Percentiles rank a stretch among this genome's conserved stretches.
Evolutionary conservation across 1,140 invertebrate genomes (phyloP).

Genomic region (Lepidurus packardi): DNA sequence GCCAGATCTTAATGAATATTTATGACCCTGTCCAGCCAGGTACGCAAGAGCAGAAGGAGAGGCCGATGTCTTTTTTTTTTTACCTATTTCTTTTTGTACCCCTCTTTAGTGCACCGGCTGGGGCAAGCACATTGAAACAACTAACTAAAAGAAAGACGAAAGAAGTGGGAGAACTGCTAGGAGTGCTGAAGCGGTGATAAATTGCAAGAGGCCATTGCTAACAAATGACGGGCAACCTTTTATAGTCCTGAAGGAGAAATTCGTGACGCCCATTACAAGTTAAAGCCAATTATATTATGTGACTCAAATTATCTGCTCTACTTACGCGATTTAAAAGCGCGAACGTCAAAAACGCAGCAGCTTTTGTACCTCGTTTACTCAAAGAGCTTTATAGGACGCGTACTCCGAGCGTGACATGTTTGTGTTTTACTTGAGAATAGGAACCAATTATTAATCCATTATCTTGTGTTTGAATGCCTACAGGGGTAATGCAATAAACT

Average conservation of each 20-base stretch:
- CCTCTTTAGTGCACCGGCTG: background rate
- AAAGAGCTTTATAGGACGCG: no score
- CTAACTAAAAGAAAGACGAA: background rate
- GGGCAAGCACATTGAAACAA: conserved; percentile 6
- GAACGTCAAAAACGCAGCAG: background rate
- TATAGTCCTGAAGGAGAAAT: conserved; percentile 11
- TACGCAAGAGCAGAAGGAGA: background rate
- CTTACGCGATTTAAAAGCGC: background rate
- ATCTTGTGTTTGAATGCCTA: no score
- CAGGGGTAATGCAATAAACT: no score
- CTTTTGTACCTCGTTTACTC: background rate
- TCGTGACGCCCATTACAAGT: conserved; percentile 18
- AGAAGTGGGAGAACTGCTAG: background rate
- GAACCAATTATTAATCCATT: no score
- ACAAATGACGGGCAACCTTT: conserved; percentile 21
- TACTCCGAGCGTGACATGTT: no score
- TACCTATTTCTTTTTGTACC: background rate
- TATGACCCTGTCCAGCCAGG: conserved; percentile 20
- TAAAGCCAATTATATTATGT: conserved; percentile 20
- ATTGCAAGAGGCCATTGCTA: conserved; percentile 17
- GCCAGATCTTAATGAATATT: conserved; percentile 19
- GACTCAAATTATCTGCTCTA: conserved; percentile 14
- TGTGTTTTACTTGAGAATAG: no score
- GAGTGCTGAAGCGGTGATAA: conserved; percentile 4
- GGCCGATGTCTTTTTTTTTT: conserved; percentile 22